Evolutionary conservation across 2,797 vertebrate genomes (phyloP), one percentile per base, ranked within the genome.

Genomic region (Cyclopterus lumpus): DNA sequence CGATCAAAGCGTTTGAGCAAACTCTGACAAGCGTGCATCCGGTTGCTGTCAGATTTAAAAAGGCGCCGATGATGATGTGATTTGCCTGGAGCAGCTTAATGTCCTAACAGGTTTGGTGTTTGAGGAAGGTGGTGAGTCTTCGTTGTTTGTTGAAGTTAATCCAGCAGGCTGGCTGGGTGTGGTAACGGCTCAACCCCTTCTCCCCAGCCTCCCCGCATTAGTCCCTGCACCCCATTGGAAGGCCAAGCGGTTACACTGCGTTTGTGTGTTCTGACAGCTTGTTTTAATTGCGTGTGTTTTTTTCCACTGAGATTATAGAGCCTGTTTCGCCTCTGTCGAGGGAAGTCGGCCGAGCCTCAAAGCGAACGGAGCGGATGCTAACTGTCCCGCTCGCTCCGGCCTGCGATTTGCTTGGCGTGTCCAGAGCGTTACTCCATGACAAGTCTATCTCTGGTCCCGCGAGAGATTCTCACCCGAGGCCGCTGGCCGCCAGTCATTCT

Each of bases 81-180:
- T 95, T 95, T 95, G 93, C 93, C 92, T 85, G 18, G 4, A 91
- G 91, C 88, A 67, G 85, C 80, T 90, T 87, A 84, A 88, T 71
- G 64, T 74, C 78, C 82, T 80, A 91, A 92, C 93, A 91, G 92
- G 91, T 93, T 87, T 79, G 70, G 62, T 94, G 93, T 94, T 95
- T 95, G 92, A 88, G 87, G 84, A 94, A 92, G 93, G 93, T 48
- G 92, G 90, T 84, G 87, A 81, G 73, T 70, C 81, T 77, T 83
- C 77, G 40, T 86, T 94, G 93, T 93, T 94, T 95, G 91, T 85
- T 78, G 71, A 93, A 90, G 90, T 88, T 93, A 94, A 92, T 94
- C 91, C 84, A 86, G 74, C 80, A 68, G 75, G 64, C 71, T 80
- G 71, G 38, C 80, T 86, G 93, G 93, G 93, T 89, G 92, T 89